Evolutionary conservation across 1,140 invertebrate species (phyloP).

Genomic region (Gonioctena quinquepunctata): DNA sequence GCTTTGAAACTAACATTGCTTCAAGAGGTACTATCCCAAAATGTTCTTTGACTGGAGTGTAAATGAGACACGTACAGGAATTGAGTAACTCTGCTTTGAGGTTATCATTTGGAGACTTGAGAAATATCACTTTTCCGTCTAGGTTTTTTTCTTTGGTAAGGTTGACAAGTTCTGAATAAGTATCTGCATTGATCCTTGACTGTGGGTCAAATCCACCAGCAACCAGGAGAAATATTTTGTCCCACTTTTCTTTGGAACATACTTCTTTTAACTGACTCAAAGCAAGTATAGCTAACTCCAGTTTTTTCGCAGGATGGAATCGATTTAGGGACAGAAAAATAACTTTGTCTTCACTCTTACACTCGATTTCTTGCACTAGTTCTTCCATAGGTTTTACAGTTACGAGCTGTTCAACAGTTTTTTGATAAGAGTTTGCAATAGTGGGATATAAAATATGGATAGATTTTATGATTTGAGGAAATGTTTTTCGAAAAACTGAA

Average conservation of each 20-base stretch:
- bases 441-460: conserved; percentile 94
- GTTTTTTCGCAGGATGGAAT: conserved; percentile 96
- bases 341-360: conserved; percentile 60
- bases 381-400: conserved; percentile 28
- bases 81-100: conserved; percentile 82
- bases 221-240: conserved; percentile 82
- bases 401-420: conserved; percentile 28
- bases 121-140: conserved; percentile 77
- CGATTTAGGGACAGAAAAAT: conserved; percentile 94
- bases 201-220: conserved; percentile 95
- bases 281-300: conserved; percentile 81
- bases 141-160: conserved; percentile 69
- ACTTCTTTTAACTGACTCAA: conserved; percentile 68
- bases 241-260: conserved; percentile 62
- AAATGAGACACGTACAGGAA: conserved; percentile 79
- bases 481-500: conserved; percentile 82
- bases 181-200: conserved; percentile 86
- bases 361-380: conserved; percentile 41
- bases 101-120: conserved; percentile 84
- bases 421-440: conserved; percentile 59
- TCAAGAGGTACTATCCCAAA: conserved; percentile 99
- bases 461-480: conserved; percentile 65
- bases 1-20: conserved; percentile 92
- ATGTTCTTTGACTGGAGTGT: conserved; percentile 97
- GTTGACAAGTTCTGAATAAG: conserved; percentile 78